A percentile compares a stretch with the other conserved stretches of the same genome.
Conservation (phyloP, 2,113 vertebrate species). For the Calidris pugnax region DNA sequence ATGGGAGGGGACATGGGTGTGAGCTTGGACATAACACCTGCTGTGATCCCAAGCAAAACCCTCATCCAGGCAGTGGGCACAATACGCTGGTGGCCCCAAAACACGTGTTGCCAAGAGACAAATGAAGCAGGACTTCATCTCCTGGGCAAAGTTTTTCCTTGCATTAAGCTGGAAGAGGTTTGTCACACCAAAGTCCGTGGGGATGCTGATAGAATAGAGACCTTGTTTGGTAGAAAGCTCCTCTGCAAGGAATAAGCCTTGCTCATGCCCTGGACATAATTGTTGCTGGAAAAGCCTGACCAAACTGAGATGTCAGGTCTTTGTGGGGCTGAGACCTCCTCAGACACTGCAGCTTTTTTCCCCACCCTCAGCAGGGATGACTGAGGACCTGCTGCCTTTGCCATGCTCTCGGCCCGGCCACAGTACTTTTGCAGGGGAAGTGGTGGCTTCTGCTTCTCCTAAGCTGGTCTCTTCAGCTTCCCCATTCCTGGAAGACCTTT, state of each 20-base stretch:
- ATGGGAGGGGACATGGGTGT: neutral
- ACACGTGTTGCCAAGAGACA: neutral
- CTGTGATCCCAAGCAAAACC: neutral
- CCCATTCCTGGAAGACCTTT: neutral
- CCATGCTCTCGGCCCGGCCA: rapidly evolving
- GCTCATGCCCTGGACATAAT: neutral
- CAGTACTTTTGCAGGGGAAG: neutral
- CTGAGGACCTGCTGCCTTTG: neutral
- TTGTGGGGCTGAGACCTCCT: neutral
- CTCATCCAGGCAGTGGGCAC: rapidly evolving
- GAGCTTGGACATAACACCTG: neutral
- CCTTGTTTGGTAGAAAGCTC: neutral
- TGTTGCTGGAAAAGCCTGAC: neutral
- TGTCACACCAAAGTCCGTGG: rapidly evolving
- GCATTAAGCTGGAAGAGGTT: neutral
- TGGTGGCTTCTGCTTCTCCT: neutral
- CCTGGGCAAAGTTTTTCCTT: neutral
- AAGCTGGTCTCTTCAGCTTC: neutral
- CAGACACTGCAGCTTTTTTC: neutral
- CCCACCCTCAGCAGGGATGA: neutral
- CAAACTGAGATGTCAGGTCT: neutral
- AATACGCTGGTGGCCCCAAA: neutral
- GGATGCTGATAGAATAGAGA: neutral
- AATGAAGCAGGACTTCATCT: neutral
- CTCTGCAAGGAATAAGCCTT: neutral